These are phyloP conservation scores for Caenorhabditis briggsae DNA, from an alignment of 1,140 invertebrate genomes.

Conservation along the genomic window DNA sequence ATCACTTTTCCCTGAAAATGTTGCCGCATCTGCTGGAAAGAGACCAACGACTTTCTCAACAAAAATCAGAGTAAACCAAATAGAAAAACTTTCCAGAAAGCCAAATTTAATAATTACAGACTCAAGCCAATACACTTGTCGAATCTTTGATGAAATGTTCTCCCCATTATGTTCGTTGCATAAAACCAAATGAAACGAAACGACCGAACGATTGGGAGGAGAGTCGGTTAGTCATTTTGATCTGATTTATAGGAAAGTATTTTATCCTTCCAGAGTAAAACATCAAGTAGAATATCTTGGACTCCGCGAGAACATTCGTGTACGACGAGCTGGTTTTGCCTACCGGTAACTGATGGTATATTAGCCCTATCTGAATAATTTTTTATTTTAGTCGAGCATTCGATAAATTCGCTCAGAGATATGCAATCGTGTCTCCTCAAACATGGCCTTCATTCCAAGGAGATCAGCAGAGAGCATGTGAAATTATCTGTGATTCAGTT, in stretches of 20 bases:
- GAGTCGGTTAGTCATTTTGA: conserved; percentile 77
- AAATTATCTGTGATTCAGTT: conserved; percentile 82
- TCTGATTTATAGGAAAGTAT: neutral
- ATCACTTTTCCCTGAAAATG: conserved; percentile 82
- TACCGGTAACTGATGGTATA: conserved; percentile 78
- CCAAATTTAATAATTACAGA: conserved; percentile 76
- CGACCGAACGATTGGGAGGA: conserved; percentile 86
- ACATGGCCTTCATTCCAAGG: conserved; percentile 81
- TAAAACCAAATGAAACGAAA: conserved; percentile 87
- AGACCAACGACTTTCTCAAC: conserved; percentile 84
- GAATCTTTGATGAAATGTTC: conserved; percentile 84
- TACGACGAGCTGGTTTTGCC: conserved; percentile 83
- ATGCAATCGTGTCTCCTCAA: conserved; percentile 83
- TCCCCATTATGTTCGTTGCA: conserved; percentile 85
- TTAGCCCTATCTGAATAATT: neutral
- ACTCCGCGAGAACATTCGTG: conserved; percentile 83
- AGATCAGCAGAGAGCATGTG: conserved; percentile 74
- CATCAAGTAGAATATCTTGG: conserved; percentile 84
- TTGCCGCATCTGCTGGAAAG: conserved; percentile 81
- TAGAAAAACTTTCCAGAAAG: neutral
- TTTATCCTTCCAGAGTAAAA: conserved; percentile 78
- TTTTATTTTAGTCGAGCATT: conserved; percentile 77
- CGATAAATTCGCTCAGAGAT: conserved; percentile 82
- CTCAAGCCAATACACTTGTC: conserved; percentile 84
- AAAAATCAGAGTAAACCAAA: conserved; percentile 82